Percentiles rank a stretch among this genome's conserved stretches.
phyloP scores from a whole-genome alignment of 2,888 invertebrate species.

The Helleia helle region DNA sequence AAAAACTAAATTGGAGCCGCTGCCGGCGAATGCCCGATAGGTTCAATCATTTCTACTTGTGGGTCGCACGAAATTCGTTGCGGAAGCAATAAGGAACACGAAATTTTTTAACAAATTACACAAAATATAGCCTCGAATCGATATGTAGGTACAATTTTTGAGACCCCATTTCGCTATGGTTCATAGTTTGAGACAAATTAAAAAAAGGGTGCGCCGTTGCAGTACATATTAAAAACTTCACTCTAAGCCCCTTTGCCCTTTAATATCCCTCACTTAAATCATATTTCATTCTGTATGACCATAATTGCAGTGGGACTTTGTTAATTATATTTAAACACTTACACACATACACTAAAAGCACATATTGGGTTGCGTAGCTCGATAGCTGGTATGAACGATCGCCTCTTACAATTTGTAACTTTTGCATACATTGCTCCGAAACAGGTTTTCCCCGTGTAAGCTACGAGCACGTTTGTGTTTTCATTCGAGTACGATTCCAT shows the following conservation, averaged over 20 bases:
- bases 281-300: slow-evolving; percentile 72
- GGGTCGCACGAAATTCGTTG: slow-evolving; percentile 73
- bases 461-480: slow-evolving; percentile 52
- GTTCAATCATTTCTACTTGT: slow-evolving; percentile 67
- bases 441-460: slow-evolving; percentile 66
- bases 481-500: slow-evolving; percentile 56
- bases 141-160: slow-evolving; percentile 33
- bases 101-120: slow-evolving; percentile 62
- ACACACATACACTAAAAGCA: slow-evolving; percentile 40
- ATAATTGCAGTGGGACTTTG: slow-evolving; percentile 60
- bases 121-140: slow-evolving; percentile 40
- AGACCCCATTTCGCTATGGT: slow-evolving; percentile 58
- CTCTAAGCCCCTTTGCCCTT: slow-evolving; percentile 68
- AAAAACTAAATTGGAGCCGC: slow-evolving; percentile 74
- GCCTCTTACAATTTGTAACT: slow-evolving; percentile 74
- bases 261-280: slow-evolving; percentile 72
- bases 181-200: slow-evolving; percentile 66
- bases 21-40: slow-evolving; percentile 69
- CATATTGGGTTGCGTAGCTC: slow-evolving; percentile 36
- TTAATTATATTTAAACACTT: slow-evolving; percentile 48
- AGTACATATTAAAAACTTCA: slow-evolving; percentile 68
- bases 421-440: slow-evolving; percentile 63
- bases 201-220: slow-evolving; percentile 61
- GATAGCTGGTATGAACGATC: slow-evolving; percentile 56
- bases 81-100: slow-evolving; percentile 74